Evolutionary conservation across 2,888 invertebrate species (phyloP).

Genomic region (Leistus spinibarbis): DNA sequence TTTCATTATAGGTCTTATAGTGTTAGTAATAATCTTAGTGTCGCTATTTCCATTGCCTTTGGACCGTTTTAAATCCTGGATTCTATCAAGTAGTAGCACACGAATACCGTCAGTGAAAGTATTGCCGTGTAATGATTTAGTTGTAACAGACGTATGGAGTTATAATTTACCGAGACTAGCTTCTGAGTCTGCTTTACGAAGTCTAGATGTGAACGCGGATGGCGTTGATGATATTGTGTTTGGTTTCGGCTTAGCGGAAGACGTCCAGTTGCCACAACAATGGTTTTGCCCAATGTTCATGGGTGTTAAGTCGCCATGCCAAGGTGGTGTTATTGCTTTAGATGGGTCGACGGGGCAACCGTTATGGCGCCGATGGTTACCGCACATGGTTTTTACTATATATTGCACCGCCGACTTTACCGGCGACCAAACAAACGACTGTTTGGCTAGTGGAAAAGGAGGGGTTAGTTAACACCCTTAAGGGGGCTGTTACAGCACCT

Average conservation of each 20-base stretch:
- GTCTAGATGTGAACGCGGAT: constrained; percentile 75
- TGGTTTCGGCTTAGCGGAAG: constrained; percentile 73
- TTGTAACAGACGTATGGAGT: constrained; percentile 69
- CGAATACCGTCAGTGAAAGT: constrained; percentile 50
- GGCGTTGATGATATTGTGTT: constrained; percentile 73
- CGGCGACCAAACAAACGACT: constrained; percentile 71
- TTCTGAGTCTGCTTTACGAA: constrained; percentile 75
- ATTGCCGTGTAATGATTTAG: constrained; percentile 66
- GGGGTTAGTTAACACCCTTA: constrained; percentile 72
- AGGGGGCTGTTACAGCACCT: too few species aligned
- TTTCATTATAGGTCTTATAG: constrained; percentile 64
- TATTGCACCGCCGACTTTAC: constrained; percentile 76
- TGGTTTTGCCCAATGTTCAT: constrained; percentile 71
- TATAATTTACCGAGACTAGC: constrained; percentile 70
- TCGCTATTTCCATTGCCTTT: constrained; percentile 70
- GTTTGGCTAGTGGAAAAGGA: constrained; percentile 73
- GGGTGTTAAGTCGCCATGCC: constrained; percentile 68
- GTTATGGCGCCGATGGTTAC: constrained; percentile 77
- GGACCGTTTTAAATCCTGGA: constrained; percentile 66
- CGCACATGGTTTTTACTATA: constrained; percentile 74
- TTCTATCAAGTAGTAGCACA: constrained; percentile 52
- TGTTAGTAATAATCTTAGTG: constrained; percentile 67
- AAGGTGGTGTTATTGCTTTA: constrained; percentile 77
- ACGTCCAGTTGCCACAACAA: constrained; percentile 64
- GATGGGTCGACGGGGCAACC: constrained; percentile 72